Evolutionary conservation across 2,888 invertebrate genomes (phyloP), one percentile per base, ranked within the genome.

Genomic region (Coleophora flavipennella): DNA sequence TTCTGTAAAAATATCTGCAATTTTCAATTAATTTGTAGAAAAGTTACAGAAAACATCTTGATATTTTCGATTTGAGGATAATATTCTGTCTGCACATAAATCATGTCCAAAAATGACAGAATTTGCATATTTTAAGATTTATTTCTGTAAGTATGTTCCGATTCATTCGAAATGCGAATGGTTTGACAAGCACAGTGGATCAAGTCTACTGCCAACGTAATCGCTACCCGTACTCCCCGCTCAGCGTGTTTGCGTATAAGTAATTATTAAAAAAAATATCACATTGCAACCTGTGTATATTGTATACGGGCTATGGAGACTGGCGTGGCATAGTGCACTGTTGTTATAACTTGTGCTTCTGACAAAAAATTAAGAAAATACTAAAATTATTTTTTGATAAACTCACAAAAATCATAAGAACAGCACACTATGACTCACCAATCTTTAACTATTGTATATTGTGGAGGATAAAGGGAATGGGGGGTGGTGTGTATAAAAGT

Each of bases 261-360:
- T 44, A 64, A 55, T 62, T 60, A 57, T 55, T 47, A 48, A 60
- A 67, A 73, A 72, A 73, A 71, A 76, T 76, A 74, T 74, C 68
- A 70, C 67, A 71, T 60, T 54, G 57, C 58, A 76, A 77, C 75
- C 58, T 64, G 67, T 81, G 79, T 75, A 73, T 78, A 69, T 68
- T 70, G 70, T 76, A 81, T 78, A 80, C 73, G 65, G 72, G 60
- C 75, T 77, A 75, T 79, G 77, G 83, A 67, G 70, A 61, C 58
- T 49, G 11, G 1, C 28, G 39, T 25, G 48, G 42, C 68, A 80
- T 64, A 80, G 53, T 65, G 64, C 61, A 46, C 31, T 67, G 64
- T 77, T 31, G 25, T 38, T 26, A 20, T 33, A 34, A 11, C 37
- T 33, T 33, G n/a, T 12, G 13, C n/a, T 33, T 25, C 1, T 7